Evolutionary conservation across 2,888 invertebrate species (phyloP).

Genomic region (Rhagium mordax): DNA sequence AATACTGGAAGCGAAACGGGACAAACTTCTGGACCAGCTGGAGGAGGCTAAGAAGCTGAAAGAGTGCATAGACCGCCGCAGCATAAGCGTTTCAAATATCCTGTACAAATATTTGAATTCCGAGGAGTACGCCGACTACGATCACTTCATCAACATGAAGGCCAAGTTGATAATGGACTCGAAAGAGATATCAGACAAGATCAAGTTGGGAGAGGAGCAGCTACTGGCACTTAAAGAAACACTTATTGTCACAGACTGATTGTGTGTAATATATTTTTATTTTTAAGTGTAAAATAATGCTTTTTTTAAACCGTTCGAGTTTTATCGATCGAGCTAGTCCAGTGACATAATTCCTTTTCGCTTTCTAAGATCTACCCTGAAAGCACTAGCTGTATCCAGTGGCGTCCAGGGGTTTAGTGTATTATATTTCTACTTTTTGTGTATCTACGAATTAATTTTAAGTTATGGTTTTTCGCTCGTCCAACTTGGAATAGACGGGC

Average conservation of each 20-base stretch:
- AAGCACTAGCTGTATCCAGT: conserved; percentile 9
- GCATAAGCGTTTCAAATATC: conserved; percentile 79
- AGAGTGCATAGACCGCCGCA: conserved; percentile 85
- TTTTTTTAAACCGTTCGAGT: conserved; percentile 61
- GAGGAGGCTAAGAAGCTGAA: conserved; percentile 88
- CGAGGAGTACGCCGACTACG: conserved; percentile 85
- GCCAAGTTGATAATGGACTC: conserved; percentile 87
- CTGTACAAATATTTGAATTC: conserved; percentile 80
- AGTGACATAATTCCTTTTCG: conserved; percentile 60
- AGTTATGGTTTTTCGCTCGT: conserved; percentile 14
- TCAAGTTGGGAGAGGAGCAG: conserved; percentile 87
- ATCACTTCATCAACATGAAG: conserved; percentile 90
- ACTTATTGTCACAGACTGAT: conserved; percentile 66
- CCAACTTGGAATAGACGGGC: conserved; percentile 15
- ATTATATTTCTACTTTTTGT: conserved; percentile 29
- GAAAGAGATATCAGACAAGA: conserved; percentile 87
- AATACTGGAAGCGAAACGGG: conserved; percentile 81
- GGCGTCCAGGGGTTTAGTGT: conserved; percentile 27
- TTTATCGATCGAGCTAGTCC: conserved; percentile 68
- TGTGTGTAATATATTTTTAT: conserved; percentile 46
- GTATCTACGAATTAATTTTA: conserved; percentile 32
- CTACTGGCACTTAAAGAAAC: conserved; percentile 80
- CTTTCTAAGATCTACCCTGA: conserved; percentile 46
- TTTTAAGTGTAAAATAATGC: conserved; percentile 43
- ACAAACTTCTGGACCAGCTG: conserved; percentile 83